Base-by-base conservation (phyloP, 2,888 invertebrate genomes). In the Anthophora plumipes region DNA sequence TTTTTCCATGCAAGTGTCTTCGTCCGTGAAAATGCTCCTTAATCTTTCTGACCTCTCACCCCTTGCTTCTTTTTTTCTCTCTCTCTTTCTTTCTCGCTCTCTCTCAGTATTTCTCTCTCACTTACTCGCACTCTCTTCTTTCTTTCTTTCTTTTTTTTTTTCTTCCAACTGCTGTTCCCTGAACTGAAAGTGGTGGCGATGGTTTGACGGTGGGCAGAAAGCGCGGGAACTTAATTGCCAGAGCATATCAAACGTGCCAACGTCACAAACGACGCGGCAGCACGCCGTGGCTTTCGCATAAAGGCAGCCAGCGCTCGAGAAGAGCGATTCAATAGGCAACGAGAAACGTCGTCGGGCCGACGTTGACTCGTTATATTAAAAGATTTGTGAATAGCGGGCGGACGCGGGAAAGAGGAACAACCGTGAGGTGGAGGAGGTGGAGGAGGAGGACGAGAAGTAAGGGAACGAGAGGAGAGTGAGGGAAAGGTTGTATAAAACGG, bases 221-320 rank as follows among this genome's bases (percentile, higher is more conserved):
- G 75, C 46, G 85, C 83, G 74, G 76, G 73, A 70, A 86, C 83
- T 88, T 87, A 89, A 89, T 89, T 87, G 89, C 89, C 88, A 80
- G 84, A 73, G 83, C 72, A 73, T 82, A 82, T 82, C 80, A 82
- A 82, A 82, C 82, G 73, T 82, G 80, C 43, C 77, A 82, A 61
- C 82, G 77, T 73, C 67, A 77, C 76, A 82, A 82, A 82, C 80
- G 70, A 73, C 63, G 71, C 71, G 54, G 25, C 76, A 52, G 69
- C 76, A 52, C 69, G 61, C 43, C 69, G 52, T 48, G 54, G 73
- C 66, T 67, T 50, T 73, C 80, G 55, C 68, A 67, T 80, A 80
- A 82, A 82, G 69, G 76, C 77, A 37, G 75, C 77, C n/a, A 17
- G 74, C 48, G 55, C 77, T 77, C 70, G 82, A 80, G 70, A 59